Conservation (phyloP, 2,113 vertebrate genomes). For the Fregetta grallaria region DNA sequence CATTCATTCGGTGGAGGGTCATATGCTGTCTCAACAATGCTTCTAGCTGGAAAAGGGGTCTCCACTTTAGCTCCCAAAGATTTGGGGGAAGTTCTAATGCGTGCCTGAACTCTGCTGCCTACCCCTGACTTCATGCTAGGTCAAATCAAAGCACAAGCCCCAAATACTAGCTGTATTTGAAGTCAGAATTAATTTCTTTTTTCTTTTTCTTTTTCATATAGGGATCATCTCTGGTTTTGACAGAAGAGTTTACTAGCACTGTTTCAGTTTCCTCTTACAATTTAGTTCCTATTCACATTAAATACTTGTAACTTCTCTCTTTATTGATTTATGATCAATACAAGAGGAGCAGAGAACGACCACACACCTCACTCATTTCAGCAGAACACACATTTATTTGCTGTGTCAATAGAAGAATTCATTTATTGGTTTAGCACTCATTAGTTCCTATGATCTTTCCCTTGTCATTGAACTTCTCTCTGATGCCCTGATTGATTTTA, state of each 20-base stretch:
- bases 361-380: background rate
- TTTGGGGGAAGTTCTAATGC: background rate
- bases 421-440: background rate
- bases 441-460: background rate
- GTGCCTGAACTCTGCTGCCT: background rate
- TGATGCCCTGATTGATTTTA: background rate
- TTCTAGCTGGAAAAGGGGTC: background rate
- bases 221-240: background rate
- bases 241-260: background rate
- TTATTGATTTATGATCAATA: background rate
- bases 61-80: background rate
- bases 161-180: background rate
- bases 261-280: background rate
- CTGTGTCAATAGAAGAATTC: background rate
- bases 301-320: background rate
- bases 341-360: background rate
- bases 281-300: background rate
- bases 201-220: background rate
- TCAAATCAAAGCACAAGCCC: background rate
- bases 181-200: background rate
- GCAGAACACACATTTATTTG: background rate
- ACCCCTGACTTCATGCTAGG: background rate
- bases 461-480: background rate
- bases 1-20: no score
- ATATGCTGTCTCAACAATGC: rapidly evolving